Percentiles rank a stretch among this genome's conserved stretches.
These are phyloP conservation scores for Eristalinus aeneus DNA, from an alignment of 2,888 invertebrate species.

Conservation along the genomic window DNA sequence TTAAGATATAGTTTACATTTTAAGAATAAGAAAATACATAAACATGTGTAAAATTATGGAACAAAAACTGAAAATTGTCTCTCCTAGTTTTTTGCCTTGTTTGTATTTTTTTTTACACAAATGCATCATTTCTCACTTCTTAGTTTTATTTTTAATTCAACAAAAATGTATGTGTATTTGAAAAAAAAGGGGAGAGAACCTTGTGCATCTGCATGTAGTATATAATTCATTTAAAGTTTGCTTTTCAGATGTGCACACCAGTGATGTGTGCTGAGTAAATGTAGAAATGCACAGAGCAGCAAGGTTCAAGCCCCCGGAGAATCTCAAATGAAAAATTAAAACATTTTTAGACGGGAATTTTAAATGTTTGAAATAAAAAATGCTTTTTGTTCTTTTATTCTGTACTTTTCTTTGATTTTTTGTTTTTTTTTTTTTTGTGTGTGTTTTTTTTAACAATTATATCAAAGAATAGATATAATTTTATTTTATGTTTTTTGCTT, in stretches of 20 bases:
- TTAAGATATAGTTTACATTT: not conserved
- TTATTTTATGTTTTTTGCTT: conserved; percentile 21
- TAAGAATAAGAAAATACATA: not conserved
- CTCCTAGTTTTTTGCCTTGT: conserved; percentile 37
- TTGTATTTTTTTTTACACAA: not conserved
- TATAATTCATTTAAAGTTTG: not conserved
- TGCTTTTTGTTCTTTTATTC: conserved; percentile 63
- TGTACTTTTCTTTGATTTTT: conserved; percentile 61
- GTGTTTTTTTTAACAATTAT: conserved; percentile 19
- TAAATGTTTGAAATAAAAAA: conserved; percentile 13
- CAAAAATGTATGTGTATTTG: not conserved
- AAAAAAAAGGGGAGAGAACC: conserved; percentile 4
- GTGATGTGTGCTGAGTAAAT: not conserved
- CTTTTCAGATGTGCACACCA: not conserved
- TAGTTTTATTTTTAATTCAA: conserved; percentile 6
- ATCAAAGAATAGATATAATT: conserved; percentile 58
- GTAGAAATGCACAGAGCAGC: not conserved
- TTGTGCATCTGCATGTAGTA: conserved; percentile 35
- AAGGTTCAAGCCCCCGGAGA: not conserved
- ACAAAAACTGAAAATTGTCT: not conserved
- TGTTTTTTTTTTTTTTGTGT: conserved; percentile 12
- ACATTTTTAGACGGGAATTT: conserved; percentile 16
- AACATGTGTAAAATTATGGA: not conserved
- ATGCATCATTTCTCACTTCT: conserved; percentile 16
- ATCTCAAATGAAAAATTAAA: not conserved